Percentiles rank a stretch among this genome's conserved stretches.
phyloP scores from a whole-genome alignment of 2,113 vertebrate genomes.

The Acinonyx jubatus region DNA sequence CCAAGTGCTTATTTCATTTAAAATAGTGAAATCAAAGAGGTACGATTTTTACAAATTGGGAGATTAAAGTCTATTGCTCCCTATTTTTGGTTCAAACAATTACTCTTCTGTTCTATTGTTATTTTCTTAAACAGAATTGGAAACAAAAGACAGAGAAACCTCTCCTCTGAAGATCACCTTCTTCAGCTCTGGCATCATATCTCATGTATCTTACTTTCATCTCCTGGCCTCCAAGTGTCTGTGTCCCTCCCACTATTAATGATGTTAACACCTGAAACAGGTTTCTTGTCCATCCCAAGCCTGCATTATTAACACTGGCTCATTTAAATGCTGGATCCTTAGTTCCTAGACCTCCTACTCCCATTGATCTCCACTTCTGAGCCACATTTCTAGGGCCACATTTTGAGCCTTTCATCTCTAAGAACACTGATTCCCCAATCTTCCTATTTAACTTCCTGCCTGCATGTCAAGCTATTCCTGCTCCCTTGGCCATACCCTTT shows the following conservation, averaged over 20 bases:
- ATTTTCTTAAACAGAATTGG: neutral
- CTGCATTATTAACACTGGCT: neutral
- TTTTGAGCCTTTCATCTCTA: neutral
- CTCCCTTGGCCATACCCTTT: neutral
- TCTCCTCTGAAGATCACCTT: neutral
- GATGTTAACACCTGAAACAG: neutral
- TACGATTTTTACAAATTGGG: neutral
- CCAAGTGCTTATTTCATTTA: conserved; percentile 10
- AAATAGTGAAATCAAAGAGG: neutral
- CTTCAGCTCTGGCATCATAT: neutral
- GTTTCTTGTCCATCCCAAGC: neutral
- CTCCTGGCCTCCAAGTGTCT: neutral
- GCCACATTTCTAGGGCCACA: neutral
- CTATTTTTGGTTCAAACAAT: neutral
- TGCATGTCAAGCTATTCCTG: neutral
- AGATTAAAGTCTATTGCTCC: neutral
- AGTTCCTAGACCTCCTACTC: neutral
- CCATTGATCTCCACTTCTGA: neutral
- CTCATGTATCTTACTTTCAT: neutral
- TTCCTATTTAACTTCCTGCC: neutral
- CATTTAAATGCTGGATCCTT: neutral
- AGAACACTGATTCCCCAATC: neutral
- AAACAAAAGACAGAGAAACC: neutral
- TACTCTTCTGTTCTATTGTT: neutral
- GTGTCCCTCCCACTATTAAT: neutral